Evolutionary conservation across 2,797 vertebrate genomes (phyloP).

Genomic region (Ptychadena robeensis): DNA sequence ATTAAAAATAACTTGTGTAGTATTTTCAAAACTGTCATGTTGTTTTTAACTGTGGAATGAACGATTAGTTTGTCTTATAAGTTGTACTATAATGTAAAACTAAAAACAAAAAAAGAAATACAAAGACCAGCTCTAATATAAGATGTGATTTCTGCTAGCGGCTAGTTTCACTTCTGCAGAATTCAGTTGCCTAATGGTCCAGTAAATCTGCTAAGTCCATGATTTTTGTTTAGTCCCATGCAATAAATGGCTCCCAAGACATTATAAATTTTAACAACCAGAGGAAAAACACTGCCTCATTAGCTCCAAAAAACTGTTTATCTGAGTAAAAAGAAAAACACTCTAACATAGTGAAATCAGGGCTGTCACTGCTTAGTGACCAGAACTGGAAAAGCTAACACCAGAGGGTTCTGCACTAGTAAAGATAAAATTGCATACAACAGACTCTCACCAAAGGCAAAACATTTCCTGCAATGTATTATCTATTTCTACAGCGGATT

Average conservation of each 20-base stretch:
- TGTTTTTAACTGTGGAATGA: not conserved
- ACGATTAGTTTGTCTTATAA: not conserved
- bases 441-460: not conserved
- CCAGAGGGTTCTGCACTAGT: constrained; percentile 24
- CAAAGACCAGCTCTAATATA: not conserved
- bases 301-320: constrained; percentile 58
- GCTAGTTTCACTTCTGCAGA: constrained; percentile 37
- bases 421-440: constrained; percentile 4
- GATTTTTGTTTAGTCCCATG: constrained; percentile 54
- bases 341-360: constrained; percentile 44
- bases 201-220: constrained; percentile 58
- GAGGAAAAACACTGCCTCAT: constrained; percentile 53
- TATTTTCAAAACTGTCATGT: not conserved
- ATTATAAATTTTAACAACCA: constrained; percentile 56
- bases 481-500: not conserved
- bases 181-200: constrained; percentile 54
- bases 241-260: constrained; percentile 57
- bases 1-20: too few relatives aligned
- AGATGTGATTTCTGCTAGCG: constrained; percentile 32
- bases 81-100: not conserved
- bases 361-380: constrained; percentile 38
- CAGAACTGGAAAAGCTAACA: constrained; percentile 32
- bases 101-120: not conserved
- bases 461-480: not conserved
- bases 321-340: constrained; percentile 46